Evolutionary conservation across 2,888 invertebrate species (phyloP), one percentile per base, ranked within the genome.

Genomic region (Yponomeuta sedellus): DNA sequence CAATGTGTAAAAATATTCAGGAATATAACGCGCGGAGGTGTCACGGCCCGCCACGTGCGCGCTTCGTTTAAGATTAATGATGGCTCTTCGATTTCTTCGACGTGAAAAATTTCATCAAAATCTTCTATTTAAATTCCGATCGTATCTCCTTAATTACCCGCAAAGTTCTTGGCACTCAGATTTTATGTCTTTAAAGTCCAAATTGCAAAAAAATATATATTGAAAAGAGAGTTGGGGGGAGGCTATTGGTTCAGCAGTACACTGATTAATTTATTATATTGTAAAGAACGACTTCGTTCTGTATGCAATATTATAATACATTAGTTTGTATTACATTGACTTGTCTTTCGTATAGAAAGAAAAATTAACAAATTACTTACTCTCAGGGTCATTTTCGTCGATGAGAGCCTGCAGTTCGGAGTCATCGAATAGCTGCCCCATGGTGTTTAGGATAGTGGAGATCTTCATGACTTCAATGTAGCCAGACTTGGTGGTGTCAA

Each of bases 351-450:
- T 34, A 6, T 34, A 34, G 34, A 34, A 34, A 8, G 8, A 34
- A 52, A 52, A 44, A 34, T 5, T 5, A 34, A 8, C 6, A 34
- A 34, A 52, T 28, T 34, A 16, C 25, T 68, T 75, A 93, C 95
- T 93, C 79, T 98, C 98, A 63, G 97, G 95, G 92, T 99, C 99
- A 80, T 97, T 96, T 80, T 98, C 96, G 76, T 94, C 95, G 76
- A 98, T 97, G 72, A 98, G 92, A 66, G 95, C 95, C 78, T 97
- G 96, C 66, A 99, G 92, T 83, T 98, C 98, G 64, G 94, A 94
- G 80, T 98, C 97, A 81, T 98, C 98, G 83, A 98, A 98, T 70
- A 97, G 93, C 82, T 98, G 98, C 58, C 98, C 98, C 95, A 98
- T 97, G 67, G 97, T 98, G 86, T 97, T 97, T 70, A 98, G 91